These are phyloP conservation scores for Nothobranchius kuhntae DNA, from an alignment of 2,113 vertebrate species.

Conservation along the genomic window DNA sequence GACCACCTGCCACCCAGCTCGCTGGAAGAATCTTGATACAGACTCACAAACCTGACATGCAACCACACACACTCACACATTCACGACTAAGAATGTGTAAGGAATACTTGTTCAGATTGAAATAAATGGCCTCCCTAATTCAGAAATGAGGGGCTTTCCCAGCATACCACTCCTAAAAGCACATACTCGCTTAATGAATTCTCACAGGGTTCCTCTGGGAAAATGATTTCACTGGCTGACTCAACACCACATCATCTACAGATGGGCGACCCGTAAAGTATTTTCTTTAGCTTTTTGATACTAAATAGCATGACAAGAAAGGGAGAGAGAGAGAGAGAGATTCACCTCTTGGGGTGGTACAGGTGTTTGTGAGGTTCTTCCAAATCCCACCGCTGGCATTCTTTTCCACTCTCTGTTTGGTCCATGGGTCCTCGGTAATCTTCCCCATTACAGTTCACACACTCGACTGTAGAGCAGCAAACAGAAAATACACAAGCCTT, in stretches of 20 bases:
- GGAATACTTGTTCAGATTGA: conserved; percentile 17
- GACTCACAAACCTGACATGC: conserved; percentile 5
- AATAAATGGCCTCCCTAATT: conserved; percentile 30
- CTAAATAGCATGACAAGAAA: neutral
- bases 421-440: conserved; percentile 97
- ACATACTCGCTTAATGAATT: conserved; percentile 34
- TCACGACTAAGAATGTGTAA: conserved; percentile 1
- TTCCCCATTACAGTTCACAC: conserved; percentile 94
- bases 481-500: conserved; percentile 17
- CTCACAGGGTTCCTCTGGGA: conserved; percentile 28
- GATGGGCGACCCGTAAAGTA: neutral
- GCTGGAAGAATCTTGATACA: conserved; percentile 25
- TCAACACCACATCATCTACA: conserved; percentile 46
- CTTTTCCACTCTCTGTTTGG: conserved; percentile 91
- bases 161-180: conserved; percentile 32
- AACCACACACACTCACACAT: neutral
- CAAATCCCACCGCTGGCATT: conserved; percentile 97
- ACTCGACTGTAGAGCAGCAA: conserved; percentile 84
- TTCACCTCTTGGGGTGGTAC: conserved; percentile 92
- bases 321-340: too few relatives aligned
- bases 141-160: conserved; percentile 37
- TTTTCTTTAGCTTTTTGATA: neutral
- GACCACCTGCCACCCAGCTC: conserved; percentile 64
- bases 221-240: conserved; percentile 21
- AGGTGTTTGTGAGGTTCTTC: conserved; percentile 91